phyloP scores from a whole-genome alignment of 2,797 vertebrate species.

The Aulostomus chinensis region DNA sequence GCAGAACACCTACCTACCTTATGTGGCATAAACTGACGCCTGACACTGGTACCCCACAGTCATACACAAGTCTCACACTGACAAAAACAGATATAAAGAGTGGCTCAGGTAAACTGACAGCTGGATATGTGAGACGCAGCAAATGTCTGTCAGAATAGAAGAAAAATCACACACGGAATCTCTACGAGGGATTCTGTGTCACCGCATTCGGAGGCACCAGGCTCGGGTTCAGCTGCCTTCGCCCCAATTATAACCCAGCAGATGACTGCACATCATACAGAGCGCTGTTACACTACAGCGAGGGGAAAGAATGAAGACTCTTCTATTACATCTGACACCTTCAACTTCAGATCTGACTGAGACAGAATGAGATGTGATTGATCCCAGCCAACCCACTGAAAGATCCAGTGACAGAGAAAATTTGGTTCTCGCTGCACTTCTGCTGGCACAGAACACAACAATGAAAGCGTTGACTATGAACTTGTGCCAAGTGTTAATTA shows the following conservation, averaged over 20 bases:
- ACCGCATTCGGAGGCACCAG: slow-evolving; percentile 39
- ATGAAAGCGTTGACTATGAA: slow-evolving; percentile 11
- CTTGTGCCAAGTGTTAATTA: slow-evolving; percentile 34
- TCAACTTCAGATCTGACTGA: slow-evolving; percentile 50
- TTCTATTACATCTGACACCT: slow-evolving; percentile 57
- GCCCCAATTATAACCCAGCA: slow-evolving; percentile 67
- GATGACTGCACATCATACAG: slow-evolving; percentile 48
- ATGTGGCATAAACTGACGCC: slow-evolving; percentile 19
- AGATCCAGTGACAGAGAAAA: slow-evolving; percentile 53
- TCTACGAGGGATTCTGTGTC: slow-evolving; percentile 45
- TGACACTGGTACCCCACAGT: too few relatives aligned
- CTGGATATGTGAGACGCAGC: slow-evolving; percentile 40
- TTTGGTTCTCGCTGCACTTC: slow-evolving; percentile 32
- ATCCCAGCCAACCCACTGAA: slow-evolving; percentile 46
- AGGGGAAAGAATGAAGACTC: slow-evolving; percentile 25
- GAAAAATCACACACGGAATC: too few relatives aligned
- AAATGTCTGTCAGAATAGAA: slow-evolving; percentile 41
- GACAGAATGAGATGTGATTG: slow-evolving; percentile 40
- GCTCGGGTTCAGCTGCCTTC: slow-evolving; percentile 45
- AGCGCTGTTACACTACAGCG: slow-evolving; percentile 32
- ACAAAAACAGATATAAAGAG: slow-evolving; percentile 36
- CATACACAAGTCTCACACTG: slow-evolving; percentile 19
- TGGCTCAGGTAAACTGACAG: slow-evolving; percentile 46
- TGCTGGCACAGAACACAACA: slow-evolving; percentile 38
- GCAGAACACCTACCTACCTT: slow-evolving; percentile 13